Evolutionary conservation across 2,113 vertebrate species (phyloP).

Genomic region (Nycticryphes semicollaris): DNA sequence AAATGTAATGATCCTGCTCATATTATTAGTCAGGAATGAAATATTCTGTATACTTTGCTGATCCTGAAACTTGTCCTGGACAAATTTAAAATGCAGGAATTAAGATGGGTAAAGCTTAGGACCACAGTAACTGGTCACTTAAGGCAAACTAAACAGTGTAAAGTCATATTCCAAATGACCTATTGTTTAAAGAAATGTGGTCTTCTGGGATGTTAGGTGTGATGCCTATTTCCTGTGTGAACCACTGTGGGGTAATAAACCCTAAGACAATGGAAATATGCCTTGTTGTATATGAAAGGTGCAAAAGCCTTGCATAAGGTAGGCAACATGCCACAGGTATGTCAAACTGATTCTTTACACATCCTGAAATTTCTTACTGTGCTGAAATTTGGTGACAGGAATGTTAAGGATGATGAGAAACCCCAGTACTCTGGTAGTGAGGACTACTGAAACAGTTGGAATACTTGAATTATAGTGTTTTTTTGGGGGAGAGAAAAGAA

Average conservation of each 20-base stretch:
- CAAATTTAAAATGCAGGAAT: not conserved
- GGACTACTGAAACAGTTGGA: not conserved
- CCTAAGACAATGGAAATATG: not conserved
- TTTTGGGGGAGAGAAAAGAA: not conserved
- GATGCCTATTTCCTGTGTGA: not conserved
- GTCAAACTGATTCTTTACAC: not conserved
- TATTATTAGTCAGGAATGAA: not conserved
- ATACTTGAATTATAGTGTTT: not conserved
- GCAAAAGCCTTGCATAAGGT: not conserved
- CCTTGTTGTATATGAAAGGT: no score
- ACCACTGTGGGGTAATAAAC: not conserved
- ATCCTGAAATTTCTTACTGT: not conserved
- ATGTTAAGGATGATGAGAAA: not conserved
- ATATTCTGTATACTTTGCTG: not conserved
- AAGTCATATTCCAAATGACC: not conserved
- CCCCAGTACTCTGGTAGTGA: not conserved
- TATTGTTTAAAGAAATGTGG: not conserved
- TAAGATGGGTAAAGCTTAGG: not conserved
- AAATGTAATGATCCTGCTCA: not conserved
- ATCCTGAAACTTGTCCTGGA: not conserved
- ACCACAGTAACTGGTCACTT: not conserved
- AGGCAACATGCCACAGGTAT: not conserved
- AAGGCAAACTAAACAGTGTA: not conserved
- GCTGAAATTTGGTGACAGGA: not conserved
- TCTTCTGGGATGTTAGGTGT: not conserved